phyloP scores from a whole-genome alignment of 2,888 invertebrate species.

The Drosophila koepferae region DNA sequence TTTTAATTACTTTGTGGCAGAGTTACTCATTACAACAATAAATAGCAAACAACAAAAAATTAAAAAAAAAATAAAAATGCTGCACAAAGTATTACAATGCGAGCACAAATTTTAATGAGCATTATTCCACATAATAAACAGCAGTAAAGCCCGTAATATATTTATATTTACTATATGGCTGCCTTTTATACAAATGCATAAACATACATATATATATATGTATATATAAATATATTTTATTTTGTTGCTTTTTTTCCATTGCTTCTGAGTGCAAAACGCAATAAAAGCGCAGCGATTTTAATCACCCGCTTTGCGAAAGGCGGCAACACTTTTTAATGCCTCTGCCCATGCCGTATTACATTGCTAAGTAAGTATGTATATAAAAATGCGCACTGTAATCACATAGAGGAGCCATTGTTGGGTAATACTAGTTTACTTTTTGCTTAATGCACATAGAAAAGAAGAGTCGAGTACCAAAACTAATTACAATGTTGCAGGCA shows the following conservation, averaged over 20 bases:
- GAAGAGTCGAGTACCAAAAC: slow-evolving; percentile 58
- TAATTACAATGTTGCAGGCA: slow-evolving; percentile 71
- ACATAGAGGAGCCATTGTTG: slow-evolving; percentile 55
- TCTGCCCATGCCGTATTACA: neutral
- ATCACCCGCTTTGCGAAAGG: slow-evolving; percentile 62
- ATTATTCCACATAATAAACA: slow-evolving; percentile 67
- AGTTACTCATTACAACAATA: slow-evolving; percentile 38
- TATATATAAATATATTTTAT: neutral
- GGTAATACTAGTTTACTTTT: slow-evolving; percentile 43
- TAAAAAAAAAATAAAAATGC: slow-evolving; percentile 23
- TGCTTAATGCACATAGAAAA: slow-evolving; percentile 41
- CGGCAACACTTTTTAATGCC: slow-evolving; percentile 61
- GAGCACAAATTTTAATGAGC: slow-evolving; percentile 71
- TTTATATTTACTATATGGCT: slow-evolving; percentile 42
- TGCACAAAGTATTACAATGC: slow-evolving; percentile 57
- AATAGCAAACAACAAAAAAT: no score
- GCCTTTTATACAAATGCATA: slow-evolving; percentile 19
- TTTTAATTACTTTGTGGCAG: slow-evolving; percentile 76
- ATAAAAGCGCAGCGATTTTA: slow-evolving; percentile 71
- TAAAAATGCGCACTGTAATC: slow-evolving; percentile 64
- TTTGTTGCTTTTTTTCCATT: slow-evolving; percentile 4
- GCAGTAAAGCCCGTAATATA: slow-evolving; percentile 44
- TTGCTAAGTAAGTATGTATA: slow-evolving; percentile 36
- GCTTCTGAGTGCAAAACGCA: slow-evolving; percentile 71
- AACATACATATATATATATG: neutral